phyloP scores from a whole-genome alignment of 2,113 vertebrate species.

The Hypomesus transpacificus region DNA sequence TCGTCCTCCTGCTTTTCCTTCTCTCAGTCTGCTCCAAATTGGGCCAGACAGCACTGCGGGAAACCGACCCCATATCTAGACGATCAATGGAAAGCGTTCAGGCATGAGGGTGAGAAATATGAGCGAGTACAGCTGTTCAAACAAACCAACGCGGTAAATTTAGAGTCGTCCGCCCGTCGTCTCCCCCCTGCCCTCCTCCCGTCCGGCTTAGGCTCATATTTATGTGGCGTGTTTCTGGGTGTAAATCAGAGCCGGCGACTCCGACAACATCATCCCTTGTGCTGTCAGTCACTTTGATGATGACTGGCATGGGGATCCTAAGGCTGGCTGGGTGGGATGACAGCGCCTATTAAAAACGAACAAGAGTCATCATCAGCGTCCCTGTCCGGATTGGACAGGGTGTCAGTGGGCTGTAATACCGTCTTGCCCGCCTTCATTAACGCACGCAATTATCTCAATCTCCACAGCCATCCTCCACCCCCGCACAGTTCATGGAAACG shows the following conservation, averaged over 20 bases:
- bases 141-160: conserved; percentile 11
- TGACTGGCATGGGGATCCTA: not conserved
- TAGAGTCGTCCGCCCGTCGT: not conserved
- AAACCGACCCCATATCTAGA: no score
- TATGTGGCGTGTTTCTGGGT: conserved; percentile 42
- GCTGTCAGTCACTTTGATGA: conserved; percentile 24
- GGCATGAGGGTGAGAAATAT: not conserved
- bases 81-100: not conserved
- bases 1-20: no score
- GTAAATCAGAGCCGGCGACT: conserved; percentile 37
- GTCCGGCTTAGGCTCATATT: conserved; percentile 32
- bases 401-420: not conserved
- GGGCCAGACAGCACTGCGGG: no score
- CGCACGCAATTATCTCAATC: not conserved
- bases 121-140: conserved; percentile 8
- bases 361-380: not conserved
- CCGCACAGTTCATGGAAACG: not conserved
- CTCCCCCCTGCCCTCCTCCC: not conserved
- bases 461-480: not conserved
- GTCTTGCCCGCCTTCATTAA: conserved; percentile 6
- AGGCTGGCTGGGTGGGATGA: not conserved
- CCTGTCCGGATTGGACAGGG: not conserved
- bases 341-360: not conserved
- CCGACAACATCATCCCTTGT: conserved; percentile 39
- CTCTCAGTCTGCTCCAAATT: no score